phyloP scores from a whole-genome alignment of 2,888 invertebrate genomes.

The Allacma fusca region DNA sequence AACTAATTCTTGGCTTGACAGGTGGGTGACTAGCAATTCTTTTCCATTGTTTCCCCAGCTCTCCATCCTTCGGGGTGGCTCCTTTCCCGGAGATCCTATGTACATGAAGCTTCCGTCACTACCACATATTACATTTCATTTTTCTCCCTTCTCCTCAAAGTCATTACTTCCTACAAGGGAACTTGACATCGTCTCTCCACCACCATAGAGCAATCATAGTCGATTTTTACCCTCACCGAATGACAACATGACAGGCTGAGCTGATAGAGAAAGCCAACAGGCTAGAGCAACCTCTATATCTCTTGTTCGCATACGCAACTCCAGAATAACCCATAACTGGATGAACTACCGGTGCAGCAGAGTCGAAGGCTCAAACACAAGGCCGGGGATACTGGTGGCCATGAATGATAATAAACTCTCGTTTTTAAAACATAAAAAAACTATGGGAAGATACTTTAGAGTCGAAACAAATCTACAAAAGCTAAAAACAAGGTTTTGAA shows the following conservation, averaged over 20 bases:
- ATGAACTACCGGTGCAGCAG: no score
- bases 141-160: not conserved
- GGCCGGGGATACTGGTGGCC: no score
- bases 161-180: not conserved
- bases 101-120: not conserved
- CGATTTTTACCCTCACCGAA: not conserved
- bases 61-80: not conserved
- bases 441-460: no score
- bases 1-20: slow-evolving; percentile 7
- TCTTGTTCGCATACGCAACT: no score
- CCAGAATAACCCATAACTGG: no score
- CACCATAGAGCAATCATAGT: not conserved
- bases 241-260: not conserved
- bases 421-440: no score
- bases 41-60: not conserved
- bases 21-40: slow-evolving; percentile 11
- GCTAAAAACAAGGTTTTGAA: no score
- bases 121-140: slow-evolving; percentile 7
- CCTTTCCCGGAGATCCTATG: not conserved
- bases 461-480: no score
- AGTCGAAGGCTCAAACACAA: no score
- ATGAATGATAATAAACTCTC: no score
- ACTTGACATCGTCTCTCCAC: not conserved
- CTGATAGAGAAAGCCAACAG: not conserved
- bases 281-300: no score